Evolutionary conservation across 2,113 vertebrate species (phyloP).

Genomic region (Prionailurus viverrinus): DNA sequence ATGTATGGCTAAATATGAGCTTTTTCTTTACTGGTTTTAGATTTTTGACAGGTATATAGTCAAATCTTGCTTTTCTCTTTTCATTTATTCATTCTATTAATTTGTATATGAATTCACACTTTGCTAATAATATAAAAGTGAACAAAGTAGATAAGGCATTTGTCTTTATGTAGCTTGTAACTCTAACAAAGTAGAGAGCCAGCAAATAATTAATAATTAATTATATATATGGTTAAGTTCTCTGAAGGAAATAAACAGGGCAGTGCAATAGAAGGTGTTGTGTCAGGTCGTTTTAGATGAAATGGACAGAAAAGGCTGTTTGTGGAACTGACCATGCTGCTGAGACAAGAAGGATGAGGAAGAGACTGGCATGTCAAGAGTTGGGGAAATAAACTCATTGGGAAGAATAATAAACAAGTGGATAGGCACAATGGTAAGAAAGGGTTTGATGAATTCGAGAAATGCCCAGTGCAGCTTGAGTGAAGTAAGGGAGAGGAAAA

Average conservation of each 20-base stretch:
- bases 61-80: neutral
- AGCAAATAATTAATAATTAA: neutral
- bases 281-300: neutral
- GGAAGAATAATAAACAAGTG: neutral
- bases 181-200: neutral
- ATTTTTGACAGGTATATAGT: neutral
- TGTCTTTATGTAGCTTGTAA: neutral
- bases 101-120: neutral
- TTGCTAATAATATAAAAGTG: neutral
- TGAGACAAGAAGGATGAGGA: neutral
- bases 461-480: neutral
- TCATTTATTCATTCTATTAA: neutral
- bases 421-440: neutral
- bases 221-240: neutral
- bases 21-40: neutral
- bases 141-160: neutral
- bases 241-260: neutral
- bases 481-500: neutral
- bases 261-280: neutral
- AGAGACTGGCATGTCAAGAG: neutral
- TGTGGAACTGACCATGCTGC: neutral
- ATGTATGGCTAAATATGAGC: neutral
- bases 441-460: neutral
- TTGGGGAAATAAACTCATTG: neutral
- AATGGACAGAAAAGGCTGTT: neutral